phyloP scores from a whole-genome alignment of 2,888 invertebrate genomes.

The Lysandra bellargus region DNA sequence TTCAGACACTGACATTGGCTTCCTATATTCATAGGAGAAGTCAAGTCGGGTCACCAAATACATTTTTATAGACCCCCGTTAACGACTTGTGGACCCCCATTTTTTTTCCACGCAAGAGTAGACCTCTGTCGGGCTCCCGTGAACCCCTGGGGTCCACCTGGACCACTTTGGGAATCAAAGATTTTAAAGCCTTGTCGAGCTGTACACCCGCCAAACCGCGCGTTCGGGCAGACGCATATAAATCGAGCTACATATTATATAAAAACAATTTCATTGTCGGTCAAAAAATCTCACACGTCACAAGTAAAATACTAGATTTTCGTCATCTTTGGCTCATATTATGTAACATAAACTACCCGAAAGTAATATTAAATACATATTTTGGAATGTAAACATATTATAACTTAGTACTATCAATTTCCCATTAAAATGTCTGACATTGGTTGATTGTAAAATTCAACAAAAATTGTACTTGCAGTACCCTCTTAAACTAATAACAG shows the following conservation, averaged over 20 bases:
- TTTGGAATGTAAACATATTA: constrained; percentile 5
- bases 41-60: too few relatives aligned
- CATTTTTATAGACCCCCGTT: too few relatives aligned
- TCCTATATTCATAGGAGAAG: too few relatives aligned
- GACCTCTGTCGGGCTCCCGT: too few relatives aligned
- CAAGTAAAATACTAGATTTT: constrained; percentile 8
- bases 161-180: too few relatives aligned
- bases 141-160: too few relatives aligned
- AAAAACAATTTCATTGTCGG: neutral
- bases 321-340: neutral
- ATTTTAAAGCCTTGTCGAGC: too few relatives aligned
- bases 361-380: neutral
- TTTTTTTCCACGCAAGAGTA: too few relatives aligned
- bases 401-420: neutral
- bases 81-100: too few relatives aligned
- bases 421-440: neutral
- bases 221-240: too few relatives aligned
- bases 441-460: neutral
- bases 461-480: neutral
- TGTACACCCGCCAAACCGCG: neutral
- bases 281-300: neutral
- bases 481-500: neutral
- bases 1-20: too few relatives aligned
- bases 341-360: neutral
- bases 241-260: neutral